Evolutionary conservation across 2,888 invertebrate genomes (phyloP).

Genomic region (Opisthograptis luteolata): DNA sequence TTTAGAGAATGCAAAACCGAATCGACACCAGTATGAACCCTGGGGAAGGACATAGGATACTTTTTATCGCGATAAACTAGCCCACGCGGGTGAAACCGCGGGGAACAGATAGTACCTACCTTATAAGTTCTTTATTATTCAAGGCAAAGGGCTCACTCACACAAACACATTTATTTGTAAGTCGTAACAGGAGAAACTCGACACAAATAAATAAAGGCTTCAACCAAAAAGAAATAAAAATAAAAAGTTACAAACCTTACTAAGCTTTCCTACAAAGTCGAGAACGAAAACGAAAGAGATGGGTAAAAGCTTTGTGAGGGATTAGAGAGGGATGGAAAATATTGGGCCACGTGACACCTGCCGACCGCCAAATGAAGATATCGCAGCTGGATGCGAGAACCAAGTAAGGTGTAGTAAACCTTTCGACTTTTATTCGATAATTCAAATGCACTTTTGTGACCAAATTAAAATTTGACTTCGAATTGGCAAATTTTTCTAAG

Average conservation of each 20-base stretch:
- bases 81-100: too few species aligned
- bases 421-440: constrained; percentile 23
- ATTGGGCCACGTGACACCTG: constrained; percentile 79
- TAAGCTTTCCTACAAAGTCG: constrained; percentile 69
- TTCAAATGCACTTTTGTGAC: neutral
- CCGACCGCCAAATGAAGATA: constrained; percentile 83
- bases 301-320: constrained; percentile 28
- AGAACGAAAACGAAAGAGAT: constrained; percentile 65
- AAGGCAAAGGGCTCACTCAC: constrained; percentile 34
- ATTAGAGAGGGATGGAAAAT: constrained; percentile 52
- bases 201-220: constrained; percentile 78
- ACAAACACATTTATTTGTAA: constrained; percentile 50
- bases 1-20: too few species aligned
- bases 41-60: too few species aligned
- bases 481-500: constrained; percentile 6
- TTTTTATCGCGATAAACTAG: too few species aligned
- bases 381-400: constrained; percentile 80
- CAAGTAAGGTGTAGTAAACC: constrained; percentile 56
- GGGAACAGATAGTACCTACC: too few species aligned
- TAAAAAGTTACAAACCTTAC: constrained; percentile 61
- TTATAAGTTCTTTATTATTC: constrained; percentile 19
- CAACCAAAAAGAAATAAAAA: constrained; percentile 59
- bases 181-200: constrained; percentile 64
- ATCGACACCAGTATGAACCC: too few species aligned
- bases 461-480: too few species aligned